These are phyloP conservation scores for Sparus aurata DNA, from an alignment of 2,797 vertebrate genomes.

Conservation along the genomic window DNA sequence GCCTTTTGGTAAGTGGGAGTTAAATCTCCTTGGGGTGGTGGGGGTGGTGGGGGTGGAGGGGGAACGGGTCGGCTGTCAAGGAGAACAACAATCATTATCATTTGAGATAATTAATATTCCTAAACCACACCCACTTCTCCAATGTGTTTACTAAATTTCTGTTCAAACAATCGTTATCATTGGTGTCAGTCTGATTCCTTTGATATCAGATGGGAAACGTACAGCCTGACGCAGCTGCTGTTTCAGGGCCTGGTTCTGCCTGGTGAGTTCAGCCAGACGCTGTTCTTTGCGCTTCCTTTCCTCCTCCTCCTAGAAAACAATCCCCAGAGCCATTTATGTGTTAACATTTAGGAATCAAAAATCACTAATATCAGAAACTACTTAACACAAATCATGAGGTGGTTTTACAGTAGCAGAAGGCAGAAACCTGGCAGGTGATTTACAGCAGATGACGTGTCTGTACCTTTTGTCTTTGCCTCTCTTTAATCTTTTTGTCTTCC, in stretches of 20 bases:
- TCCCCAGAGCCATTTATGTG: background rate
- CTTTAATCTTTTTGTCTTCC: constrained; percentile 61
- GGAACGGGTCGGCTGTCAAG: constrained; percentile 22
- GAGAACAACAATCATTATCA: constrained; percentile 1
- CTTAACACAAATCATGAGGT: background rate
- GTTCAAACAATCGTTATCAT: background rate
- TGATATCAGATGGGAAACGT: background rate
- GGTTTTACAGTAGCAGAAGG: background rate
- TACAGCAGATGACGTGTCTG: background rate
- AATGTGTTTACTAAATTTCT: background rate
- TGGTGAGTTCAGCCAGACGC: background rate
- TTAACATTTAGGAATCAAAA: background rate
- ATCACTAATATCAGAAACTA: background rate
- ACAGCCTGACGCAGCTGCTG: constrained; percentile 40
- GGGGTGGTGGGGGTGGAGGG: constrained; percentile 17
- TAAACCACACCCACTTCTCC: background rate
- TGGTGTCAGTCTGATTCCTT: background rate
- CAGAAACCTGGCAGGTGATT: background rate
- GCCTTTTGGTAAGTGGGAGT: background rate
- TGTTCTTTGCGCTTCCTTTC: constrained; percentile 39
- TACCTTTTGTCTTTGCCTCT: constrained; percentile 68
- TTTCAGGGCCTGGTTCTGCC: constrained; percentile 36
- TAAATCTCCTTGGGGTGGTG: constrained; percentile 9
- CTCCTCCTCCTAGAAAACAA: constrained; percentile 55
- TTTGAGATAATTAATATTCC: background rate